Conservation (phyloP, 2,888 invertebrate species). For the Aromia moschata region DNA sequence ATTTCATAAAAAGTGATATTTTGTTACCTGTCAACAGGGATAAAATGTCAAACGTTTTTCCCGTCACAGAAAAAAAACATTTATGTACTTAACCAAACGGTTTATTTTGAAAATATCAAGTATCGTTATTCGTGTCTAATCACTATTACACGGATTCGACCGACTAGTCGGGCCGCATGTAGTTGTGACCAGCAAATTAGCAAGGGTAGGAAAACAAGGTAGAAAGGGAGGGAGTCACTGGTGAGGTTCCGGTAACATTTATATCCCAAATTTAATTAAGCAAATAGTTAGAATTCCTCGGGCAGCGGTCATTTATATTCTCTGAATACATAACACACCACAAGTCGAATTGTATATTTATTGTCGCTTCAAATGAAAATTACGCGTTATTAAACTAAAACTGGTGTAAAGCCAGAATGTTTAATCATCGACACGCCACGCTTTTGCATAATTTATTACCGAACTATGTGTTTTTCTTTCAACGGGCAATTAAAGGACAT, state of each 20-base stretch:
- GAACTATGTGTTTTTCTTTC: too few species aligned
- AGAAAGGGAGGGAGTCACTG: slow-evolving; percentile 26
- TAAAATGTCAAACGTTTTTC: too few species aligned
- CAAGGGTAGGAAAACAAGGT: slow-evolving; percentile 7
- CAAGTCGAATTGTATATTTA: slow-evolving; percentile 49
- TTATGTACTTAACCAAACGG: too few species aligned
- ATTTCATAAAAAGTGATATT: too few species aligned
- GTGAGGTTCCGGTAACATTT: slow-evolving; percentile 53
- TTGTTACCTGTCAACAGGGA: too few species aligned
- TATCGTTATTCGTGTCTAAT: too few species aligned
- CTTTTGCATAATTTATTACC: slow-evolving; percentile 22
- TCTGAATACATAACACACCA: slow-evolving; percentile 54
- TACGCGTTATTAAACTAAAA: slow-evolving; percentile 42
- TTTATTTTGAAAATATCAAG: too few species aligned
- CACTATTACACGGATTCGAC: too few species aligned
- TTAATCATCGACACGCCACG: slow-evolving; percentile 36
- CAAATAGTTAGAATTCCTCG: slow-evolving; percentile 57
- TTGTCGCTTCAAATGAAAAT: slow-evolving; percentile 44
- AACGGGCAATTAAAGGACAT: not conserved
- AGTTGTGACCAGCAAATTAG: slow-evolving; percentile 10
- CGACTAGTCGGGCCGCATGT: too few species aligned
- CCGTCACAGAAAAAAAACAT: too few species aligned
- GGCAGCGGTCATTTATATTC: slow-evolving; percentile 57
- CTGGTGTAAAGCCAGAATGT: slow-evolving; percentile 33
- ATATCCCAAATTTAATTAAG: slow-evolving; percentile 58